Evolutionary conservation across 1,140 invertebrate species (phyloP), one percentile per base, ranked within the genome.

Genomic region (Limonius californicus): DNA sequence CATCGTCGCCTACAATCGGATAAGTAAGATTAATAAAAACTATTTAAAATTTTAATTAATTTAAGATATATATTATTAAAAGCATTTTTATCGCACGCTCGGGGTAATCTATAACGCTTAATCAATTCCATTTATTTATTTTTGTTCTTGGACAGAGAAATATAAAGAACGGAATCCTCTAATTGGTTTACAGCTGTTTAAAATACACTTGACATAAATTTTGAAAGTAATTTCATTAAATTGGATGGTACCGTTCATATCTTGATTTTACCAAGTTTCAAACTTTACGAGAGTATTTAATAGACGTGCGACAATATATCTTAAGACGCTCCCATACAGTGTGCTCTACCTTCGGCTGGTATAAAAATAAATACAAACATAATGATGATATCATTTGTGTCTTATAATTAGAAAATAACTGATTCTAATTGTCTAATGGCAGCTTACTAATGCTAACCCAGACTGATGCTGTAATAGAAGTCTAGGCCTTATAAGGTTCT

Each of bases 171-270:
- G 53, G 57, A 65, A 65, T 65, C 54, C 54, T 43, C 50, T 65
- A 65, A 65, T 65, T 65, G 60, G 63, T 65, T 65, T 65, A 65
- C 59, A 65, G 54, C 20, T 61, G 59, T 65, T 61, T 57, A 54
- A 50, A 61, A 61, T 61, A 47, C 47, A 42, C 42, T 54, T 53
- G 45, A 62, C 59, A 65, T 61, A 61, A 65, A 65, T 65, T 65
- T 61, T 59, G 39, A 45, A 53, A n/a, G 30, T 59, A 59, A 59
- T 64, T 54, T 59, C 62, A 35, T 58, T 64, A 64, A 64, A 64
- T 54, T 59, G 57, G 62, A 54, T 57, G 50, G 54, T 57, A 53
- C 42, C 42, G 16, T 59, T 43, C 59, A 61, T 61, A 61, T 61
- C 63, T 64, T 59, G 62, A 64, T 60, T 59, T 54, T 45, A 43